Evolutionary conservation across 2,797 vertebrate genomes (phyloP).

Genomic region (Echeneis naucrates): DNA sequence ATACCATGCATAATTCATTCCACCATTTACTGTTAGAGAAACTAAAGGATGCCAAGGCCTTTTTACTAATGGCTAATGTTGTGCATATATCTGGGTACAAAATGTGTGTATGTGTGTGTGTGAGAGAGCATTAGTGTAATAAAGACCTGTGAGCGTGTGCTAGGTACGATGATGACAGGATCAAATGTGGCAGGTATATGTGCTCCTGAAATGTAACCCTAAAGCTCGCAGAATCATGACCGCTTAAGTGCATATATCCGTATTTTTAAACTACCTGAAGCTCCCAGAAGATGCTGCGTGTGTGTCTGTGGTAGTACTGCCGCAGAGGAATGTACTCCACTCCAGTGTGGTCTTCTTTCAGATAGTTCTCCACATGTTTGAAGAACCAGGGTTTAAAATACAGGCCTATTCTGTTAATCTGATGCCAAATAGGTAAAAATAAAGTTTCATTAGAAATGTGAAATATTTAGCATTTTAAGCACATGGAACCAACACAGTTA

Average conservation of each 20-base stretch:
- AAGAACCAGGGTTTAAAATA: conserved; percentile 99
- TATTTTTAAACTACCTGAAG: conserved; percentile 86
- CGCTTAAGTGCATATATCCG: conserved; percentile 15
- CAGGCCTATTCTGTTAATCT: conserved; percentile 94
- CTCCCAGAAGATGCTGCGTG: conserved; percentile 99
- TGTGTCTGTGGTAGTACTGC: conserved; percentile 98
- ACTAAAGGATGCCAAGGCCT: conserved; percentile 65
- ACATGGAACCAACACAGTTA: not conserved
- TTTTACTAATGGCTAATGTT: conserved; percentile 82
- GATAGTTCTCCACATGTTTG: conserved; percentile 92
- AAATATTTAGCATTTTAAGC: not conserved
- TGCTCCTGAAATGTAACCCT: conserved; percentile 23
- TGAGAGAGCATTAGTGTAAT: conserved; percentile 40
- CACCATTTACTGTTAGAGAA: conserved; percentile 69
- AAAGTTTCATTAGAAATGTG: not conserved
- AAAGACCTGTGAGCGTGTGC: conserved; percentile 36
- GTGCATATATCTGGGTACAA: conserved; percentile 29
- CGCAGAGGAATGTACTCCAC: conserved; percentile 95
- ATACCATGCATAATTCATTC: conserved; percentile 82
- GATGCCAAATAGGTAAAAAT: not conserved
- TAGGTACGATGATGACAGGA: conserved; percentile 48
- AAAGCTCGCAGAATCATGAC: conserved; percentile 9
- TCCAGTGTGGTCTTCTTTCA: conserved; percentile 82
- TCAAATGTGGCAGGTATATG: conserved; percentile 28
- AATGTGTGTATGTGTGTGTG: conserved; percentile 22